A percentile compares a stretch with the other conserved stretches of the same genome.
Conservation (phyloP, 2,113 vertebrate genomes). For the Thymallus thymallus region DNA sequence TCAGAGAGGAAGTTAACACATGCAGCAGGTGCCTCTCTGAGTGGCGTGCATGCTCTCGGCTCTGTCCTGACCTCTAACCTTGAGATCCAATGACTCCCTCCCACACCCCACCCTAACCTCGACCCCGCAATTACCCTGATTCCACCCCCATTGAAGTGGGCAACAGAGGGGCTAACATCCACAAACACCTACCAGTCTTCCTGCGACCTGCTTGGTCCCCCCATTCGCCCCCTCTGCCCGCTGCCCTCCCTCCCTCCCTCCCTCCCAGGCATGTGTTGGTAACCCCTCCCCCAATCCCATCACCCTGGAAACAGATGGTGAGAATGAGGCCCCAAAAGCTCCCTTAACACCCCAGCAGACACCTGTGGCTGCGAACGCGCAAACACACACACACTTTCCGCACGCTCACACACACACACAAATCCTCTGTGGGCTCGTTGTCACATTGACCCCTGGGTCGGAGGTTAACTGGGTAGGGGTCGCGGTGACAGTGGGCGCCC, state of each 20-base stretch:
- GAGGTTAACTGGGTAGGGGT: constrained; percentile 82
- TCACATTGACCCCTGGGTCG: constrained; percentile 74
- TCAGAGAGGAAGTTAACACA: constrained; percentile 6
- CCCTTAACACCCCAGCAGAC: constrained; percentile 73
- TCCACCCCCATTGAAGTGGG: constrained; percentile 3
- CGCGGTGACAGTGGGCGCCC: constrained; percentile 78
- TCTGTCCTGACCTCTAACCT: constrained; percentile 59
- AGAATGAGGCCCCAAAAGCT: constrained; percentile 67
- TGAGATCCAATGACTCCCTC: constrained; percentile 45
- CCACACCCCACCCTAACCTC: constrained; percentile 38
- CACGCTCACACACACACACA: constrained; percentile 1
- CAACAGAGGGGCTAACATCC: not conserved
- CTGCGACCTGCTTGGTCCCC: constrained; percentile 42
- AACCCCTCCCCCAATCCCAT: constrained; percentile 67
- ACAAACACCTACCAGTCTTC: constrained; percentile 4
- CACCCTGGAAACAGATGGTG: constrained; percentile 71
- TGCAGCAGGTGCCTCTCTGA: constrained; percentile 15
- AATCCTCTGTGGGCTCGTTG: constrained; percentile 74
- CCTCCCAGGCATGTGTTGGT: constrained; percentile 69
- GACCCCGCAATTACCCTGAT: constrained; percentile 56
- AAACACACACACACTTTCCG: constrained; percentile 46
- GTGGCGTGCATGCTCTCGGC: constrained; percentile 28
- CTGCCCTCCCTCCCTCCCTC: constrained; percentile 37
- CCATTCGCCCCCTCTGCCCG: constrained; percentile 10
- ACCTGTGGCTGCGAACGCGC: constrained; percentile 83